A percentile compares a stretch with the other conserved stretches of the same genome.
These are phyloP conservation scores for Magallana ariakensis DNA, from an alignment of 1,140 invertebrate genomes.

Conservation along the genomic window DNA sequence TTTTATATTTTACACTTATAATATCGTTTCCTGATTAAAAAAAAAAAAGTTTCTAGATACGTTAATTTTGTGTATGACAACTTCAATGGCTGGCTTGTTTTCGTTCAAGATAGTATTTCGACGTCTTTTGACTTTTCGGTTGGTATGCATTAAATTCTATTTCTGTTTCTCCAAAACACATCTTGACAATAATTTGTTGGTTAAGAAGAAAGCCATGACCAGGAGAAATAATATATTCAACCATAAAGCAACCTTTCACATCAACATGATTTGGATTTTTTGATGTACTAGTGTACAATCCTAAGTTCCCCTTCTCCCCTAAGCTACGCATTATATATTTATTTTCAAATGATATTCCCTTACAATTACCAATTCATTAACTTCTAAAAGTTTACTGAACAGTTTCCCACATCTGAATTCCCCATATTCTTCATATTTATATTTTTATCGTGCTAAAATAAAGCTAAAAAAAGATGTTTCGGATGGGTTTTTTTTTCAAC, in stretches of 20 bases:
- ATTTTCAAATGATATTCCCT: neutral
- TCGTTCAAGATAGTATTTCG: neutral
- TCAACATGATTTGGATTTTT: neutral
- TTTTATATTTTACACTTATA: too few relatives aligned
- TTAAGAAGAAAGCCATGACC: neutral
- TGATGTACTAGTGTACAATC: neutral
- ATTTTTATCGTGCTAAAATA: neutral
- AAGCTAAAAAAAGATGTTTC: too few relatives aligned
- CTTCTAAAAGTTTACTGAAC: neutral
- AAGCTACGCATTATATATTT: neutral
- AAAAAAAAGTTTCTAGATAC: too few relatives aligned
- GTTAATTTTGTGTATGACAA: too few relatives aligned
- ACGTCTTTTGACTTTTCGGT: neutral
- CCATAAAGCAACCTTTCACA: neutral
- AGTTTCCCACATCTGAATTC: neutral
- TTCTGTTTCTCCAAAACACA: conserved; percentile 4
- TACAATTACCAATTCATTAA: neutral
- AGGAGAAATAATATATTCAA: neutral
- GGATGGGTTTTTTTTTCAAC: too few relatives aligned
- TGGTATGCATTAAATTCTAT: conserved; percentile 1
- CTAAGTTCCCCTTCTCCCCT: neutral
- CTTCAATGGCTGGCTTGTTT: too few relatives aligned
- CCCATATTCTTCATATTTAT: neutral
- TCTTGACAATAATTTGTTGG: neutral
- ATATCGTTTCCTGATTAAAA: too few relatives aligned